Evolutionary conservation across 2,113 vertebrate genomes (phyloP).

Genomic region (Bujurquina vittata): DNA sequence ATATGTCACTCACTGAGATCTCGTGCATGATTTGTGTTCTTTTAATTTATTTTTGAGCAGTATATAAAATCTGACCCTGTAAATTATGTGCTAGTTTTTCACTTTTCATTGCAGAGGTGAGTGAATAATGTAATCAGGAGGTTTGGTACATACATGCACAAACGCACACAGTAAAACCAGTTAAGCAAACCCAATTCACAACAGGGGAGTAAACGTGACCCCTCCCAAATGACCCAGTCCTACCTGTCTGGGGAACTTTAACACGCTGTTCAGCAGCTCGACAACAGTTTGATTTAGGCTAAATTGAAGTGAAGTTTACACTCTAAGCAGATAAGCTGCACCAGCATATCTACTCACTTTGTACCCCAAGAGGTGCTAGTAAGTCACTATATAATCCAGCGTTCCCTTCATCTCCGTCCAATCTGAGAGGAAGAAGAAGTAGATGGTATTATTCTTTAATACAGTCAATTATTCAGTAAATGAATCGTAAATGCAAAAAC

Average conservation of each 20-base stretch:
- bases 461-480: not conserved
- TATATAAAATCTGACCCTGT: too few species aligned
- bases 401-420: not conserved
- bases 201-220: not conserved
- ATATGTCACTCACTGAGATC: not conserved
- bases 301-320: too few species aligned
- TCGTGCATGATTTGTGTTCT: not conserved
- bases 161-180: not conserved
- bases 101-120: not conserved
- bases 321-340: too few species aligned
- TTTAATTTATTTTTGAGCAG: not conserved
- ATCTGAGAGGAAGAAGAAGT: not conserved
- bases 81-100: not conserved
- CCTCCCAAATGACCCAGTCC: not conserved
- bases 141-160: not conserved
- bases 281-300: too few species aligned
- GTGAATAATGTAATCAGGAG: constrained; percentile 8
- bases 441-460: not conserved
- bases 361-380: not conserved
- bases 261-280: too few species aligned
- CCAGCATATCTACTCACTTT: too few species aligned
- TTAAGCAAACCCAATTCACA: not conserved
- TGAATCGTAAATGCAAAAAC: not conserved
- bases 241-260: not conserved
- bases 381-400: not conserved